Base-by-base conservation (phyloP, 2,113 vertebrate species). In the Scomber scombrus region DNA sequence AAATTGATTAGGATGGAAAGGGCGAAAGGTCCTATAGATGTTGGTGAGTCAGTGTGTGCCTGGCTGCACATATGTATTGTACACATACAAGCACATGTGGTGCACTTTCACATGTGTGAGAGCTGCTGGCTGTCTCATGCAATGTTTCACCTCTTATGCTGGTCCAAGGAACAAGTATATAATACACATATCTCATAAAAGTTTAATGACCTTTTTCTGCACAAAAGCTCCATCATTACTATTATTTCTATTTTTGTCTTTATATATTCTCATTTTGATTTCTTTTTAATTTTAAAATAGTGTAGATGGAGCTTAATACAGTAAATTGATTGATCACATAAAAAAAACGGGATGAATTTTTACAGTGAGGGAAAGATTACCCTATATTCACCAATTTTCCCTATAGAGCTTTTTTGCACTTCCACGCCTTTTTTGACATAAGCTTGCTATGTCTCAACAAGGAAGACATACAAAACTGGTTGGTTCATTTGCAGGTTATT, bases 1-100 rank as follows among this genome's bases (percentile, higher is more conserved):
- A 79, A 63, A 86, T 65, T 75, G 65, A 81, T 90, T 77, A 54
- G 51, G 51, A 57, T n/a, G 52, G 19, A 74, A 45, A 47, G 47
- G 55, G 26, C n/a, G 15, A 26, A 78, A 52, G 14, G 61, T 84
- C 65, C n/a, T 78, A 60, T 78, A 11, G 58, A 75, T 79, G 63
- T 21, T 10, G 49, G 15, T 34, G 52, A 64, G 60, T 67, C 46
- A 12, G 45, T 45, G 46, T 31, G 31, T 26, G 68, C 13, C 26
- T 18, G 34, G 12, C 12, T 68, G 19, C 26, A 40, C 60, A 2
- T 68, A 13, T 45, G 26, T 26, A 56, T 34, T 26, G 34, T 40
- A 12, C 16, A 62, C 19, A 52, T 43, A 16, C n/a, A 34, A 19
- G 31, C 69, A 67, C 66, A 57, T 2, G 9, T 18, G 26, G 43